Evolutionary conservation across 2,113 vertebrate genomes (phyloP).

Genomic region (Sterrhoptilus dennistouni): DNA sequence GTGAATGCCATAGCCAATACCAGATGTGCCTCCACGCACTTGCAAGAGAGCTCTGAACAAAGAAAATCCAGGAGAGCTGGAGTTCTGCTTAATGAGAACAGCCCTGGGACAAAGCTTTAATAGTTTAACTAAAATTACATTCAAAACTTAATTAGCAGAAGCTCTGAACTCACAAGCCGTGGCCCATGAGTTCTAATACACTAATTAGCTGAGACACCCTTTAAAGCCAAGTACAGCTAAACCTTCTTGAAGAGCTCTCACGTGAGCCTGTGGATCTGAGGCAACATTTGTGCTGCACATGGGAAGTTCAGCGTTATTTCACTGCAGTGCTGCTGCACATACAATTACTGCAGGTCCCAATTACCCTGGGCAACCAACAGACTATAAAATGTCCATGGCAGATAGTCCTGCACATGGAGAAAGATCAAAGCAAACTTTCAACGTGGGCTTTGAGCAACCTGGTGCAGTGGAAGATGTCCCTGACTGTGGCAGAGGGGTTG

Average conservation of each 20-base stretch:
- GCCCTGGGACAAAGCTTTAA: constrained; percentile 70
- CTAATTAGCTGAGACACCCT: constrained; percentile 74
- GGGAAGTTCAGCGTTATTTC: background rate
- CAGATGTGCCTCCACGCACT: constrained; percentile 43
- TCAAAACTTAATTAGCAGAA: constrained; percentile 75
- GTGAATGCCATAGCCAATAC: constrained; percentile 35
- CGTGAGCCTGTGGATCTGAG: background rate
- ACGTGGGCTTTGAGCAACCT: background rate
- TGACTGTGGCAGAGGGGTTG: background rate
- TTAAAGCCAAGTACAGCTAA: constrained; percentile 43
- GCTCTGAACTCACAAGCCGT: constrained; percentile 70
- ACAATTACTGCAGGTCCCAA: background rate
- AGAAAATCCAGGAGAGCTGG: constrained; percentile 51
- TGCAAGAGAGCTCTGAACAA: constrained; percentile 44
- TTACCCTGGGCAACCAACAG: background rate
- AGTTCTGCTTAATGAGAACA: constrained; percentile 57
- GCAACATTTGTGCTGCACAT: constrained; percentile 43
- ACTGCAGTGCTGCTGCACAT: background rate
- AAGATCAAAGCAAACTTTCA: background rate
- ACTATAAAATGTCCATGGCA: background rate
- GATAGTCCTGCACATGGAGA: background rate
- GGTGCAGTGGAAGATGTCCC: background rate
- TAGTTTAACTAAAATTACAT: constrained; percentile 76
- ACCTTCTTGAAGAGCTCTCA: constrained; percentile 48
- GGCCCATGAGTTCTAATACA: constrained; percentile 62